Evolutionary conservation across 2,888 invertebrate genomes (phyloP).

Genomic region (Atethmia centrago): DNA sequence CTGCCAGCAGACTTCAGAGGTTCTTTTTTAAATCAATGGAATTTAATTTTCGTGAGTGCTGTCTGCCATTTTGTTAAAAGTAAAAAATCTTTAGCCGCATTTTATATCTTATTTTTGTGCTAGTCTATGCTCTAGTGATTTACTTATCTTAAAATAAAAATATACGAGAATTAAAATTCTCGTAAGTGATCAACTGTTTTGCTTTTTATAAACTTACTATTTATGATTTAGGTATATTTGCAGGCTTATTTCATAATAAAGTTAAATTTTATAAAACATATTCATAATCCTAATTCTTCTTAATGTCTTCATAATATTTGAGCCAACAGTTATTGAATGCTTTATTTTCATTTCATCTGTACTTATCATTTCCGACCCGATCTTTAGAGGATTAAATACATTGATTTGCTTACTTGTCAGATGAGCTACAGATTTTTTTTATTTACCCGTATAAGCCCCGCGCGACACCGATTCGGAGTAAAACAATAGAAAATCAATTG

Average conservation of each 20-base stretch:
- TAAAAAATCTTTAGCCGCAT: conserved; percentile 29
- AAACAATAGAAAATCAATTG: too few relatives aligned
- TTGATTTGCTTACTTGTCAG: background rate
- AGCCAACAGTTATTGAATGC: background rate
- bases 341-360: background rate
- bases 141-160: conserved; percentile 1
- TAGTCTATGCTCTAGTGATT: conserved; percentile 19
- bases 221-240: background rate
- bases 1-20: background rate
- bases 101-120: conserved; percentile 26
- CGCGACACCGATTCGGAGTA: too few relatives aligned
- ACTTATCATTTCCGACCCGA: too few relatives aligned
- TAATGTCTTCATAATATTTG: too few relatives aligned
- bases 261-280: too few relatives aligned
- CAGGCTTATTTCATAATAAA: background rate
- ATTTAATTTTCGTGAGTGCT: conserved; percentile 51
- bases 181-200: conserved; percentile 3
- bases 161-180: background rate
- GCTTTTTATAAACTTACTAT: background rate
- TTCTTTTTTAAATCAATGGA: conserved; percentile 40
- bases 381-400: background rate
- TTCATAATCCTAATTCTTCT: too few relatives aligned
- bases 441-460: too few relatives aligned
- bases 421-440: too few relatives aligned
- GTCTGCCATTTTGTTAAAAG: conserved; percentile 40